Evolutionary conservation across 2,797 vertebrate species (phyloP), one percentile per base, ranked within the genome.

Genomic region (Artibeus jamaicensis): DNA sequence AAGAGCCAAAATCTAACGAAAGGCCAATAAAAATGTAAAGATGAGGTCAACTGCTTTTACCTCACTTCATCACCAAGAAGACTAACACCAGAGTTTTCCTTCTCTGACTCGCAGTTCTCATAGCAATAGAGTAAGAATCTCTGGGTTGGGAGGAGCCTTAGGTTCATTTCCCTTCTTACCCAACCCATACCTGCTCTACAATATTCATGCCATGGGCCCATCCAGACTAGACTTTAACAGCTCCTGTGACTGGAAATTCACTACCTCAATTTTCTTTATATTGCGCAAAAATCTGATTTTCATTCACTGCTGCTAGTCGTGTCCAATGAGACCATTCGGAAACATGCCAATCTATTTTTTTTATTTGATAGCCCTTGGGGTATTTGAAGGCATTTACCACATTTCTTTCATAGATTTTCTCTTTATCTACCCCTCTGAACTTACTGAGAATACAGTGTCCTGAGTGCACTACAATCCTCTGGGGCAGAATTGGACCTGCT

Each of bases 211-310:
- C 26, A 19, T 9, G 12, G n/a, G 18, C 26, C 14, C 39, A 95
- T 68, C 48, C 11, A 76, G 34, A 9, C 42, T 71, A 79, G 55
- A 14, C 71, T 81, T 83, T 7, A 79, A 86, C 37, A 82, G 15
- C 37, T 81, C 84, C 42, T 59, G 62, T 34, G 53, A 48, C 48
- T 39, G 48, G 34, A 46, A 93, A 68, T 19, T 90, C 19, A 77
- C 24, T 93, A 78, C 32, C 42, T 65, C 24, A 86, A 12, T 59
- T 96, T 92, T 48, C 12, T 50, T 86, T 62, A 84, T 16, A 89
- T 74, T 94, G 32, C 70, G 0, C 16, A 95, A 86, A 92, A 93
- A 50, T 90, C 19, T 93, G 73, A 86, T 57, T 95, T 93, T 70
- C 39, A 86, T 32, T 89, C 85, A 53, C 26, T 81, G 24, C 8